These are phyloP conservation scores for Limnephilus rhombicus DNA, from an alignment of 2,888 invertebrate species.

Conservation along the genomic window DNA sequence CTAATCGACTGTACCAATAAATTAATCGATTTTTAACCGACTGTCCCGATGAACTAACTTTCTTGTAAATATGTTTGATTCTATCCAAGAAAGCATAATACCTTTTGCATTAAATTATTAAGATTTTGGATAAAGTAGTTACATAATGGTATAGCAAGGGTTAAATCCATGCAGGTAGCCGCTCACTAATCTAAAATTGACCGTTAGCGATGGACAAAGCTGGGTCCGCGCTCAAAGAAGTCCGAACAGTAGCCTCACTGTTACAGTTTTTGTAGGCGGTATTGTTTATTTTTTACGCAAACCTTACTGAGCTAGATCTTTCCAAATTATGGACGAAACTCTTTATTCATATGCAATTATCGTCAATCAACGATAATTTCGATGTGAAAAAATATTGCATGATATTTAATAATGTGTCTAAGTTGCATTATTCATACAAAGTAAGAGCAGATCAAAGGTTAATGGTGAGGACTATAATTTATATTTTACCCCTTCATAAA, in stretches of 20 bases:
- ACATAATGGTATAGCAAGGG: neutral
- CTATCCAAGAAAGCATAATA: neutral
- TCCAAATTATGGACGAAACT: neutral
- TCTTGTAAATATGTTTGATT: too few species aligned
- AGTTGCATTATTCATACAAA: neutral
- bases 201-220: constrained; percentile 33
- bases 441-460: neutral
- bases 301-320: constrained; percentile 21
- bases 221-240: neutral
- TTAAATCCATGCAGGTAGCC: neutral
- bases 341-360: constrained; percentile 24
- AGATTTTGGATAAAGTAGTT: neutral
- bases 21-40: too few species aligned
- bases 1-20: too few species aligned
- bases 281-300: constrained; percentile 36
- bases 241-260: constrained; percentile 42
- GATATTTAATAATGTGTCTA: neutral
- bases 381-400: neutral
- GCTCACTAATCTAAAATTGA: neutral
- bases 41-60: too few species aligned
- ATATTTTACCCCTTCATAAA: neutral
- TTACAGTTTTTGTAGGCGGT: constrained; percentile 48
- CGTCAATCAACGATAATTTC: constrained; percentile 18
- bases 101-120: neutral
- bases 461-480: neutral